Conservation (phyloP, 2,113 vertebrate genomes). For the Anoura caudifer region DNA sequence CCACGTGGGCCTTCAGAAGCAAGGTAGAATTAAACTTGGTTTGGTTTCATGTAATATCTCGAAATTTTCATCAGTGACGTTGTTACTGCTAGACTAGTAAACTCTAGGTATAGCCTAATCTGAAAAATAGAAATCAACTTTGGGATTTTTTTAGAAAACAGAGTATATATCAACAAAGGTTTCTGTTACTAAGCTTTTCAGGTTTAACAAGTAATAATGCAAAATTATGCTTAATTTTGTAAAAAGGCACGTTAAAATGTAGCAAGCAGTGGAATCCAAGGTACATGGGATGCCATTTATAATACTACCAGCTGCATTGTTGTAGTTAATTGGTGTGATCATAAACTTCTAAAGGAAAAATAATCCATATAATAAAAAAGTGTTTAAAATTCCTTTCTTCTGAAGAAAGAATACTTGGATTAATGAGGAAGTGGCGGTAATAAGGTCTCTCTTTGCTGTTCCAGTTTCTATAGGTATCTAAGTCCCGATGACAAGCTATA, state of each 20-base stretch:
- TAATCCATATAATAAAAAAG: background rate
- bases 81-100: background rate
- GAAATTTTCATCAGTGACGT: background rate
- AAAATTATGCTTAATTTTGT: conserved; percentile 37
- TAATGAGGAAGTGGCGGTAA: background rate
- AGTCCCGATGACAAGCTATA: background rate
- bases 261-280: background rate
- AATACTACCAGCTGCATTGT: background rate
- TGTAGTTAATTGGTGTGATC: background rate
- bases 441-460: background rate
- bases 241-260: background rate
- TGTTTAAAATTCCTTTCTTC: background rate
- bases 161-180: background rate
- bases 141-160: background rate
- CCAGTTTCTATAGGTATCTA: background rate
- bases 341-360: background rate
- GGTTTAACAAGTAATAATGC: background rate
- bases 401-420: background rate
- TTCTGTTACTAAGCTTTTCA: background rate
- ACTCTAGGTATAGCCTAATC: background rate
- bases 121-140: conserved; percentile 2
- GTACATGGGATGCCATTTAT: background rate
- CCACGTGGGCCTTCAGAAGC: background rate
- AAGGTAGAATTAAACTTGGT: background rate
- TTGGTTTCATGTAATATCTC: background rate